Evolutionary conservation across 1,140 invertebrate species (phyloP).

Genomic region (Saxidomus purpurata): DNA sequence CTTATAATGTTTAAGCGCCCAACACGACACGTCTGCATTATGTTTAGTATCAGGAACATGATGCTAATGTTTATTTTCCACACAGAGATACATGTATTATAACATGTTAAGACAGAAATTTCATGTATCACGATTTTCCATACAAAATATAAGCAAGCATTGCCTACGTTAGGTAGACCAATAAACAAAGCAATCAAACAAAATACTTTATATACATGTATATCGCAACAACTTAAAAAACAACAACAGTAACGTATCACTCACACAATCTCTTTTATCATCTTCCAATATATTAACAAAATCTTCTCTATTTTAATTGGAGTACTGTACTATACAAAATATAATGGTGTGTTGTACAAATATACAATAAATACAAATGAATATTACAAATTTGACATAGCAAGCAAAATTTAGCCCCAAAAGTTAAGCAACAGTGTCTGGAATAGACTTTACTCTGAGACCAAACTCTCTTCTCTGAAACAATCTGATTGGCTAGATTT

Average conservation of each 20-base stretch:
- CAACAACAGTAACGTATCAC: not conserved
- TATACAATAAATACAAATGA: constrained; percentile 18
- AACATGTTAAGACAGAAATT: too few relatives aligned
- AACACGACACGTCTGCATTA: too few relatives aligned
- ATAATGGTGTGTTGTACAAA: not conserved
- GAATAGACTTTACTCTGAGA: too few relatives aligned
- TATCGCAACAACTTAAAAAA: constrained; percentile 23
- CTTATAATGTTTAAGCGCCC: too few relatives aligned
- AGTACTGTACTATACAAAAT: constrained; percentile 24
- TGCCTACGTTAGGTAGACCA: too few relatives aligned
- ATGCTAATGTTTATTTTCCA: too few relatives aligned
- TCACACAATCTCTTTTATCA: not conserved
- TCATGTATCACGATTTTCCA: too few relatives aligned
- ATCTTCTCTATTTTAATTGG: constrained; percentile 7
- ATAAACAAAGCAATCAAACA: not conserved
- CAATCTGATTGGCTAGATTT: too few relatives aligned
- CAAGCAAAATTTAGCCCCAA: not conserved
- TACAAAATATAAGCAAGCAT: not conserved
- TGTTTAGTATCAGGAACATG: too few relatives aligned
- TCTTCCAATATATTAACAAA: constrained; percentile 26
- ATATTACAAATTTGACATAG: not conserved
- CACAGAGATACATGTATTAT: too few relatives aligned
- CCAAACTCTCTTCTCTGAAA: too few relatives aligned
- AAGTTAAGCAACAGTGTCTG: too few relatives aligned
- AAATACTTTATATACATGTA: constrained; percentile 7